phyloP scores from a whole-genome alignment of 2,888 invertebrate species.

The Macrostomum cliftonense region DNA sequence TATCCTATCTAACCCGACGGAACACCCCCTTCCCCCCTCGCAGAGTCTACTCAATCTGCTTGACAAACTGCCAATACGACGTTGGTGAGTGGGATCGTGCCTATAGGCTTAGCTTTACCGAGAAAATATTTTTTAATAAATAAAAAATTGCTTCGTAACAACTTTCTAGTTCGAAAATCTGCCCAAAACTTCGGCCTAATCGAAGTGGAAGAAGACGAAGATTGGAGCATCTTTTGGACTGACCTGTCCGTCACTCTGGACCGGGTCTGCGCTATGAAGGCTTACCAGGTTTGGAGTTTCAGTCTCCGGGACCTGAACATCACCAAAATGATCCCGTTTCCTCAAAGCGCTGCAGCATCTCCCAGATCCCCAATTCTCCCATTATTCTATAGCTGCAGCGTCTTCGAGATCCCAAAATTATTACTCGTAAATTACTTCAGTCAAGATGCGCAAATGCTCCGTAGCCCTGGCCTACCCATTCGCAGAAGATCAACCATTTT shows the following conservation, averaged over 20 bases:
- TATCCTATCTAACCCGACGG: too few species aligned
- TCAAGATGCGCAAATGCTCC: too few species aligned
- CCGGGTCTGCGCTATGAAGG: constrained; percentile 69
- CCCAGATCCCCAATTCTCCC: too few species aligned
- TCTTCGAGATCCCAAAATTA: too few species aligned
- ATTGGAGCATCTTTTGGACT: constrained; percentile 78
- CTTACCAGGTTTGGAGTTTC: constrained; percentile 44
- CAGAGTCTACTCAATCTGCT: constrained; percentile 29
- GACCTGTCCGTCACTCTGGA: constrained; percentile 68
- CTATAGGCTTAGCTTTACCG: too few species aligned
- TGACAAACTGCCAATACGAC: constrained; percentile 35
- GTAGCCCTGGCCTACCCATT: too few species aligned
- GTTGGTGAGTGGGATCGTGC: constrained; percentile 32
- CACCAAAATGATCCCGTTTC: too few species aligned
- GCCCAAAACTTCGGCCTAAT: constrained; percentile 54
- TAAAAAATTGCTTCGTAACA: neutral
- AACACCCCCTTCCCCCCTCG: too few species aligned
- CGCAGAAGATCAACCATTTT: constrained; percentile 73
- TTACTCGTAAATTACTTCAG: too few species aligned
- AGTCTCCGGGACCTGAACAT: constrained; percentile 2
- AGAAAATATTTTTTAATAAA: too few species aligned
- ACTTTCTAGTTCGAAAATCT: constrained; percentile 47
- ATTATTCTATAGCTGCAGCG: too few species aligned
- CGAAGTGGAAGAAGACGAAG: constrained; percentile 57
- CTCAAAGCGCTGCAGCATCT: too few species aligned